These are phyloP conservation scores for Acleris emargana DNA, from an alignment of 2,888 invertebrate species.

Conservation along the genomic window DNA sequence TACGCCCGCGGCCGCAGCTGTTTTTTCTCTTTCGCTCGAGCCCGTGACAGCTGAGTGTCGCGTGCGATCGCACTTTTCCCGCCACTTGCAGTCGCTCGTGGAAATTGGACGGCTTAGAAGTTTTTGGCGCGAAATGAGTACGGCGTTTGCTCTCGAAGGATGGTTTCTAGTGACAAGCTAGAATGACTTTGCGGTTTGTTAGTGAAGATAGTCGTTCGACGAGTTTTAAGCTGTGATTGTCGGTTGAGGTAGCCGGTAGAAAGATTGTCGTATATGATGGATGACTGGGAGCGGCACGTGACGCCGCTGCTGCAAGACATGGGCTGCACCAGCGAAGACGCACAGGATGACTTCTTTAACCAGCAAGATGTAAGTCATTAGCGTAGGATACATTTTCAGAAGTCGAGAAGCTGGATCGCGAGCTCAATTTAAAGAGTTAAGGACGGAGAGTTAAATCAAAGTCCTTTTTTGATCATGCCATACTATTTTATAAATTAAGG, in stretches of 20 bases:
- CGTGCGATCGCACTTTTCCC: conserved; percentile 75
- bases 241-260: conserved; percentile 56
- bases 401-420: background rate
- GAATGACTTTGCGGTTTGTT: conserved; percentile 60
- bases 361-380: conserved; percentile 83
- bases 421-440: background rate
- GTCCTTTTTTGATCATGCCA: too few relatives aligned
- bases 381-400: conserved; percentile 19
- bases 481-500: too few relatives aligned
- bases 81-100: conserved; percentile 64
- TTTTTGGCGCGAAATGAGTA: conserved; percentile 80
- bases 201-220: conserved; percentile 54
- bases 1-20: conserved; percentile 74
- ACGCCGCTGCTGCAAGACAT: conserved; percentile 84
- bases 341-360: conserved; percentile 84
- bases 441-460: too few relatives aligned
- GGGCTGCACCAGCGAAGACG: conserved; percentile 80
- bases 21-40: conserved; percentile 78
- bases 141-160: conserved; percentile 45
- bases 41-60: conserved; percentile 74
- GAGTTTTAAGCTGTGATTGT: conserved; percentile 61
- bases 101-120: conserved; percentile 61
- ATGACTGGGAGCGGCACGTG: conserved; percentile 85
- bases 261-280: conserved; percentile 66
- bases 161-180: conserved; percentile 57